These are phyloP conservation scores for Macrotrachela quadricornifera DNA, from an alignment of 1,140 invertebrate genomes.

Conservation along the genomic window DNA sequence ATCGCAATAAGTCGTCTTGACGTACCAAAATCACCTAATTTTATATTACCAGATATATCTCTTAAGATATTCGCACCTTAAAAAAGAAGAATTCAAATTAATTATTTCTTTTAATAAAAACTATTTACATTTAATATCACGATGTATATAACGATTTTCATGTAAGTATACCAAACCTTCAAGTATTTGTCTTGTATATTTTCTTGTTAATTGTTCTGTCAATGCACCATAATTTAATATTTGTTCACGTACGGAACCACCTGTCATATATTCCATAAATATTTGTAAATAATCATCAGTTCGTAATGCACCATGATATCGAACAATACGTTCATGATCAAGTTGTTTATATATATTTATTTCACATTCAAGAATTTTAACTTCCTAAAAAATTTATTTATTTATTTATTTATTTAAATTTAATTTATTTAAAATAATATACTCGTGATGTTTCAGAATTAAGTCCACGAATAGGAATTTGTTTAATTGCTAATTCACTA, in stretches of 20 bases:
- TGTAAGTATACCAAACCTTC: slow-evolving; percentile 29
- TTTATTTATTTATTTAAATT: no score
- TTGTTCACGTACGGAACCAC: slow-evolving; percentile 29
- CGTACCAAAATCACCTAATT: slow-evolving; percentile 31
- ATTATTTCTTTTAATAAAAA: no score
- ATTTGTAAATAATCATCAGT: slow-evolving; percentile 19
- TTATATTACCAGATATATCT: slow-evolving; percentile 26
- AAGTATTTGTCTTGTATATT: slow-evolving; percentile 27
- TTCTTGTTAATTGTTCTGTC: slow-evolving; percentile 19
- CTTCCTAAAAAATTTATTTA: no score
- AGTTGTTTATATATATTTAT: neutral
- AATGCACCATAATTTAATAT: slow-evolving; percentile 24
- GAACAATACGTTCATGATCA: slow-evolving; percentile 25
- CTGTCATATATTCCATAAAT: slow-evolving; percentile 32
- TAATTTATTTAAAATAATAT: neutral
- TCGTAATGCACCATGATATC: slow-evolving; percentile 23
- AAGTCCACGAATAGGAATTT: slow-evolving; percentile 18
- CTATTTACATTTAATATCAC: slow-evolving; percentile 29
- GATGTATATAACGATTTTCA: slow-evolving; percentile 29
- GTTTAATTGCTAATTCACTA: slow-evolving; percentile 27
- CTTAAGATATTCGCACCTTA: slow-evolving; percentile 29
- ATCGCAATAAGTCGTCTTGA: slow-evolving; percentile 27
- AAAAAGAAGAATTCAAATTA: slow-evolving; percentile 7
- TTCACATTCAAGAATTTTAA: slow-evolving; percentile 2
- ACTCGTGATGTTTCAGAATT: slow-evolving; percentile 26